Evolutionary conservation across 2,797 vertebrate species (phyloP).

Genomic region (Okamejei kenojei): DNA sequence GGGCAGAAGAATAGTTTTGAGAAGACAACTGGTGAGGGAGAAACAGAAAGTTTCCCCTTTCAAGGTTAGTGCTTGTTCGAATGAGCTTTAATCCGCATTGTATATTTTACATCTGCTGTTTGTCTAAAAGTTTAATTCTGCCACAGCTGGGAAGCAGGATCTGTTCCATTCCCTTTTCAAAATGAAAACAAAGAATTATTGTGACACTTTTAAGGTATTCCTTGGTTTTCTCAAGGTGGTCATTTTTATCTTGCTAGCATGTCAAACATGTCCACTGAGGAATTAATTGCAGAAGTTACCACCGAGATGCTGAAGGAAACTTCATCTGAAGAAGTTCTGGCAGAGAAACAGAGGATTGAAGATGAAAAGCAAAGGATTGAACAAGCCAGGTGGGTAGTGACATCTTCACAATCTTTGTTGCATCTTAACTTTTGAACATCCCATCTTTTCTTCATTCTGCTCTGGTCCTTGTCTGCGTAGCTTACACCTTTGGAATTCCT

Average conservation of each 20-base stretch:
- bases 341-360: conserved; percentile 61
- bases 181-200: background rate
- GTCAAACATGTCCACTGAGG: conserved; percentile 59
- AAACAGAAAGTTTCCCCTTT: background rate
- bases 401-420: too few relatives aligned
- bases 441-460: background rate
- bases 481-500: background rate
- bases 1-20: background rate
- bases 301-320: conserved; percentile 60
- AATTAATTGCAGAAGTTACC: conserved; percentile 61
- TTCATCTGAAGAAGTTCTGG: conserved; percentile 53
- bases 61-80: background rate
- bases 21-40: background rate
- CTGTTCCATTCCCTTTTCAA: background rate
- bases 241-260: conserved; percentile 53
- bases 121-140: background rate
- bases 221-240: background rate
- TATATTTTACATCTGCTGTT: background rate
- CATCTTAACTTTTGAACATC: background rate
- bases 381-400: conserved; percentile 62
- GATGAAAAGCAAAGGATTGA: conserved; percentile 71
- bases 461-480: background rate
- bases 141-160: background rate
- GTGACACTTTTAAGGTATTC: background rate
- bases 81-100: background rate